A percentile compares a stretch with the other conserved stretches of the same genome.
Conservation (phyloP, 2,888 invertebrate species). For the Drosophila dives region DNA sequence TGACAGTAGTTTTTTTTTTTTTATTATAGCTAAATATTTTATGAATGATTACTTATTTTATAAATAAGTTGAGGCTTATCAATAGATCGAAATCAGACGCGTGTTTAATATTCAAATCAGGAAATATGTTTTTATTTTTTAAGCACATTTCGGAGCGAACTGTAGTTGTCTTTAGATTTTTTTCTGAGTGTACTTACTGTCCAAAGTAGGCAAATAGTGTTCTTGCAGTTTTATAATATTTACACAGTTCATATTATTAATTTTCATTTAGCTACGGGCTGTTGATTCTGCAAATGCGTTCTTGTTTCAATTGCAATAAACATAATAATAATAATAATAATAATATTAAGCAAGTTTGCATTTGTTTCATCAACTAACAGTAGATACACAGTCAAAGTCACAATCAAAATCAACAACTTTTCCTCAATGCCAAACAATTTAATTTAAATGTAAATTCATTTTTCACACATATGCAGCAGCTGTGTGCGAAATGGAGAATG, state of each 20-base stretch:
- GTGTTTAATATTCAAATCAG: no score
- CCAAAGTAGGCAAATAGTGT: background rate
- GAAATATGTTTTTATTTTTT: no score
- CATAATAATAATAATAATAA: constrained; percentile 35
- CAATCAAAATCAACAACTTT: constrained; percentile 46
- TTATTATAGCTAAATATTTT: no score
- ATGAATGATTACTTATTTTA: background rate
- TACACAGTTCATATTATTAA: background rate
- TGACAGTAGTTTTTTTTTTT: no score
- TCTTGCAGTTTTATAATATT: background rate
- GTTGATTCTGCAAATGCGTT: constrained; percentile 1
- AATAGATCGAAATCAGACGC: background rate
- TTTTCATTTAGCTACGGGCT: constrained; percentile 3
- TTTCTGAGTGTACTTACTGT: background rate
- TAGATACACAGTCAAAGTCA: background rate
- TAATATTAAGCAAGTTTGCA: constrained; percentile 42
- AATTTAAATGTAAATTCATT: constrained; percentile 73
- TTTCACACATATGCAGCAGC: constrained; percentile 35
- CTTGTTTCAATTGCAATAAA: constrained; percentile 35
- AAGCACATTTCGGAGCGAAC: no score
- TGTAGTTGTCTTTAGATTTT: no score
- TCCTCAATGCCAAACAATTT: constrained; percentile 51
- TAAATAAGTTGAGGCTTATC: background rate
- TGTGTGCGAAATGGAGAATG: background rate
- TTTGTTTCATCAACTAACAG: constrained; percentile 37